phyloP scores from a whole-genome alignment of 2,888 invertebrate genomes.

The Tethea ocularis region DNA sequence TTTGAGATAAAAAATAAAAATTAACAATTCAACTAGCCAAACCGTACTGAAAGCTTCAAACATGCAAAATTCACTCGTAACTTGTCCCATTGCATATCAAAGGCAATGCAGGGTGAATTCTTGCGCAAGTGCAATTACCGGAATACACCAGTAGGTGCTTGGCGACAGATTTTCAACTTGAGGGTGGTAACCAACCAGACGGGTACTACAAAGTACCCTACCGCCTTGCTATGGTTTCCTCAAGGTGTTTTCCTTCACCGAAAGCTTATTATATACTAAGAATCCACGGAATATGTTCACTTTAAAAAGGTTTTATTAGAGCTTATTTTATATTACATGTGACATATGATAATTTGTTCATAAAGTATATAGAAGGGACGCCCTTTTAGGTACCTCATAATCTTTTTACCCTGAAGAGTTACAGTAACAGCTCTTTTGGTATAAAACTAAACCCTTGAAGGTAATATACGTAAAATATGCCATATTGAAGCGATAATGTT shows the following conservation, averaged over 20 bases:
- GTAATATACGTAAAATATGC: neutral
- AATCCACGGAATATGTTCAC: too few relatives aligned
- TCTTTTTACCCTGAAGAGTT: neutral
- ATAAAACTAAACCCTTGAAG: neutral
- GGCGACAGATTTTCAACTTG: too few relatives aligned
- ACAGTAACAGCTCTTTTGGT: neutral
- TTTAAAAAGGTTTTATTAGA: neutral
- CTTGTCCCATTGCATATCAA: constrained; percentile 3
- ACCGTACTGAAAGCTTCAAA: neutral
- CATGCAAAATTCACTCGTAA: neutral
- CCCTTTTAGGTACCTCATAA: neutral
- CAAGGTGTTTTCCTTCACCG: too few relatives aligned
- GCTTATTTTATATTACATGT: neutral
- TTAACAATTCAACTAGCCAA: neutral
- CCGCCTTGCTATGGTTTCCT: too few relatives aligned
- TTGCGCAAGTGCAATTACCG: constrained; percentile 29
- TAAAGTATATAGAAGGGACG: neutral
- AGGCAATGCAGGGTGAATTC: constrained; percentile 10
- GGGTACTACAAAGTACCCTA: too few relatives aligned
- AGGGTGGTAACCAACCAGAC: too few relatives aligned
- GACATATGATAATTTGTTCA: neutral
- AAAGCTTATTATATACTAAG: neutral
- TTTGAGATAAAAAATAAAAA: too few relatives aligned
- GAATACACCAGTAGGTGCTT: too few relatives aligned
- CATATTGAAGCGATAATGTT: neutral